Conservation (phyloP, 2,888 invertebrate genomes). For the Syritta pipiens region DNA sequence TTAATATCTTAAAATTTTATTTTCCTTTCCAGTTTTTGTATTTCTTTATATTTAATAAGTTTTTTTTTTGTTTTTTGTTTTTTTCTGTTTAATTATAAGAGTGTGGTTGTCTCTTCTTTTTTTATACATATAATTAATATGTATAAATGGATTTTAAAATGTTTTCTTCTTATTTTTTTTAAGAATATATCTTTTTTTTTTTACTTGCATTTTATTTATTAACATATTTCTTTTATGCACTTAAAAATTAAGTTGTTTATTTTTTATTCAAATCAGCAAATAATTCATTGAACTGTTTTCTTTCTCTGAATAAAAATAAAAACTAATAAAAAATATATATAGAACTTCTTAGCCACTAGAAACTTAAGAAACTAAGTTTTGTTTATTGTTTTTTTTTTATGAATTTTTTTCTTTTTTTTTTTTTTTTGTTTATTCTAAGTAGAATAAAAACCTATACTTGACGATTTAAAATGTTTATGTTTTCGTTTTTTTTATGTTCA, state of each 20-base stretch:
- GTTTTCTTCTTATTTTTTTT: constrained; percentile 48
- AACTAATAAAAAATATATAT: constrained; percentile 46
- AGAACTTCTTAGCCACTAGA: constrained; percentile 71
- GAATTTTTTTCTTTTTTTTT: constrained; percentile 19
- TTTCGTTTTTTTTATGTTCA: constrained; percentile 37
- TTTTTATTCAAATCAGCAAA: constrained; percentile 34
- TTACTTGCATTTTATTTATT: constrained; percentile 58
- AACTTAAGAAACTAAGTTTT: constrained; percentile 51
- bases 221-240: constrained; percentile 69
- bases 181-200: constrained; percentile 56
- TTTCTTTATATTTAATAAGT: constrained; percentile 55
- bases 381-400: constrained; percentile 11
- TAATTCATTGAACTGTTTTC: constrained; percentile 19
- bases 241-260: constrained; percentile 43
- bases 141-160: constrained; percentile 43
- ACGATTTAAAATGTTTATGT: constrained; percentile 51
- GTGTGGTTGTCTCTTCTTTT: constrained; percentile 39
- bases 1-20: constrained; percentile 70
- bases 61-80: constrained; percentile 45
- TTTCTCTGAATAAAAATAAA: constrained; percentile 32
- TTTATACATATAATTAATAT: constrained; percentile 64
- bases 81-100: constrained; percentile 49
- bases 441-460: constrained; percentile 46
- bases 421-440: constrained; percentile 34
- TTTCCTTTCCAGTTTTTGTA: constrained; percentile 61